Base-by-base conservation (phyloP, 1,140 invertebrate genomes). In the Drosophila pandora region DNA sequence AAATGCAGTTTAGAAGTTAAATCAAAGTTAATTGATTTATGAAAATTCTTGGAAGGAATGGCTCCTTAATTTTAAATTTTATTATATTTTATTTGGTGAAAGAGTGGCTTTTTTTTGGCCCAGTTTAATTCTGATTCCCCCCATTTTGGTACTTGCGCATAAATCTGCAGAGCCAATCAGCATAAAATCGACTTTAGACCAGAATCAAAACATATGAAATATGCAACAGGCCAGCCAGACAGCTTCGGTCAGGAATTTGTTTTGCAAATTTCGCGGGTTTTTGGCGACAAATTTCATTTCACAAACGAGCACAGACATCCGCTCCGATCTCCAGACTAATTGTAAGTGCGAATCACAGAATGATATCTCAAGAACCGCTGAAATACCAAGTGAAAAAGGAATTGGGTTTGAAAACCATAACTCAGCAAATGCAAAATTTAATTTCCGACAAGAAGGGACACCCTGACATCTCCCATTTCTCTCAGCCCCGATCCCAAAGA, bases 301-400 rank as follows among this genome's bases (percentile, higher is more conserved):
- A 69, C 49, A 82, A 83, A 79, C 81, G 79, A 82, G 75, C 70
- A 79, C 60, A 70, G 59, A 83, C 82, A 85, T 85, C 81, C 81
- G 81, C 52, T 77, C 73, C 45, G 61, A 12, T 60, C 34, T 6
- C 28, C 9, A 6, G 63, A 22, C 21, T 52, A 32, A 65, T 53
- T 74, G 72, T 52, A 32, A 75, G 59, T 74, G 72, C 71, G 59
- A 75, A 75, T 67, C 52, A 21, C 30, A 53, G 4, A 37, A 21
- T n/a, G n/a, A 65, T 53, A 50, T 76, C 49, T 13, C 39, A 9
- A 47, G 41, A 21, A 37, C 34, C 3, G 10, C 5, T 41, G 0
- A n/a, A 30, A 55, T 34, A 55, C 41, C 1, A n/a, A 23, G 3
- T n/a, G 55, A 22, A 39, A 17, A 41, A 47, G 39, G 12, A 13